Percentiles rank a stretch among this genome's conserved stretches.
Evolutionary conservation across 2,113 vertebrate species (phyloP).

Genomic region (Aramus guarauna): DNA sequence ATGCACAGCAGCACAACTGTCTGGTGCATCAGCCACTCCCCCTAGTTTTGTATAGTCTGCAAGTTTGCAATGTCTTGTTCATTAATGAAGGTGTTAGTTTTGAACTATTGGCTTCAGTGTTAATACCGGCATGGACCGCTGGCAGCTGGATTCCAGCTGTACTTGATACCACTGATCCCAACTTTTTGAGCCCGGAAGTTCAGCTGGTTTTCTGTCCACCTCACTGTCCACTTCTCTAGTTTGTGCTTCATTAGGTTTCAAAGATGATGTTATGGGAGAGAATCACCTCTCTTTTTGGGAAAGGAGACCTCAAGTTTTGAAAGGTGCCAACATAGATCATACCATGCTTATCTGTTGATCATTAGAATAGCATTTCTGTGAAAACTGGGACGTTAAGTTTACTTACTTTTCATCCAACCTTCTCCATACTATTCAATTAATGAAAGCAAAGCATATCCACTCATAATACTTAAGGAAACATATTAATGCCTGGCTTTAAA

Average conservation of each 20-base stretch:
- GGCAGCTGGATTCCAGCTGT: not conserved
- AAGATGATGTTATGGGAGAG: not conserved
- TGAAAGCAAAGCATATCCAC: not conserved
- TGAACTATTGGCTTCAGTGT: not conserved
- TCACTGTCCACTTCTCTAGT: not conserved
- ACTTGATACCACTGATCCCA: not conserved
- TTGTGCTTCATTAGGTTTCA: not conserved
- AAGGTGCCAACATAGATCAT: not conserved
- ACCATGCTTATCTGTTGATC: accelerated
- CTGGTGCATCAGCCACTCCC: not conserved
- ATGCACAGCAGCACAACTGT: not conserved
- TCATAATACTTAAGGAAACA: not conserved
- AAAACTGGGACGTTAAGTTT: not conserved
- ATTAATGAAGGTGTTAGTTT: not conserved
- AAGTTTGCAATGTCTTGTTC: not conserved
- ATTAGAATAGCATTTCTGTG: not conserved
- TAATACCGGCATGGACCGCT: not conserved
- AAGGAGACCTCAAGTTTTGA: not conserved
- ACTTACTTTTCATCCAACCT: not conserved
- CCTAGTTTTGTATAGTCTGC: not conserved
- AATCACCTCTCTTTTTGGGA: not conserved
- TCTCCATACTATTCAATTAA: not conserved
- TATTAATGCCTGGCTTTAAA: not conserved
- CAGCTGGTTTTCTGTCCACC: not conserved
- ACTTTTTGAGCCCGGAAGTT: not conserved